Conservation (phyloP, 2,113 vertebrate genomes). For the Illadopsis cleaveri region DNA sequence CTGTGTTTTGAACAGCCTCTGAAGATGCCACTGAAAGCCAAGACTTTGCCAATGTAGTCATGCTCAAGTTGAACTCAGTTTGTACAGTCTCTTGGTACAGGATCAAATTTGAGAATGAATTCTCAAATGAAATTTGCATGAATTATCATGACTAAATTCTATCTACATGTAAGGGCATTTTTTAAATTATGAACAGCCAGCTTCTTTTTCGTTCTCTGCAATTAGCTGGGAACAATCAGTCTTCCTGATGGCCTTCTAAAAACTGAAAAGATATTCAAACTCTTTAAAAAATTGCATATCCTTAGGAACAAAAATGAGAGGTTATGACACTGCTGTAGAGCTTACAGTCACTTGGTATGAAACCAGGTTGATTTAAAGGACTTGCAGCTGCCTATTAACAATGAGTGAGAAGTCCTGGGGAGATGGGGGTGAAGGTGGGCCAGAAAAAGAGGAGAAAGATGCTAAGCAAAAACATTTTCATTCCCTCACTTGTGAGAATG, state of each 20-base stretch:
- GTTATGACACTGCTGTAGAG: not conserved
- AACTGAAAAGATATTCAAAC: not conserved
- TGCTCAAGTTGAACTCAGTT: not conserved
- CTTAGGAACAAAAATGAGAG: not conserved
- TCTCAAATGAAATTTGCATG: fast-evolving
- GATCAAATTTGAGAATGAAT: not conserved
- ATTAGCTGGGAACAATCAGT: not conserved
- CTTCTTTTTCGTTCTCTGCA: not conserved
- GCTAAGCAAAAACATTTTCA: not conserved
- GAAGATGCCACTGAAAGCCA: not conserved
- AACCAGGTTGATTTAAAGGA: not conserved
- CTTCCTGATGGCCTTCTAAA: not conserved
- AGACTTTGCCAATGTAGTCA: not conserved
- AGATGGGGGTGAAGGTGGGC: not conserved
- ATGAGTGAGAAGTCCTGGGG: not conserved
- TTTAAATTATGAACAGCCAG: not conserved
- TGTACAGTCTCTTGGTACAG: not conserved
- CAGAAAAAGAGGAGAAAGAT: not conserved
- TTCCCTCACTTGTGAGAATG: not conserved
- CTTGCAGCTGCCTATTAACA: not conserved
- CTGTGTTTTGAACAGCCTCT: not conserved
- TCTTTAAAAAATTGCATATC: not conserved
- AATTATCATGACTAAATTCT: not conserved
- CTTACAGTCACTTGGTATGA: not conserved
- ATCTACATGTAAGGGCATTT: not conserved